Evolutionary conservation across 2,888 invertebrate genomes (phyloP).

Genomic region (Nephrotoma guestfalica): DNA sequence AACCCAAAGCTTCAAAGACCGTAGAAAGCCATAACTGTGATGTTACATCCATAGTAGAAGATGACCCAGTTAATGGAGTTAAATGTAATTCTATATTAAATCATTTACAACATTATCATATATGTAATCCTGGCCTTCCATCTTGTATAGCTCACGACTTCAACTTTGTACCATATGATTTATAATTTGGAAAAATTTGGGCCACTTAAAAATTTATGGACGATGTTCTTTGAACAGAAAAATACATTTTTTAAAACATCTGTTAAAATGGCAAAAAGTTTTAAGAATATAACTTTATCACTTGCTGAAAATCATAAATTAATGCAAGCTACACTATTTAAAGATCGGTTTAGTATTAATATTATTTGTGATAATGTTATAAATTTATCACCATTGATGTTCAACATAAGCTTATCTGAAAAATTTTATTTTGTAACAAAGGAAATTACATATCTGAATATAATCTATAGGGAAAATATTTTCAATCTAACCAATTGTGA

Average conservation of each 20-base stretch:
- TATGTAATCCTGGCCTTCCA: no score
- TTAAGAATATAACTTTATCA: not conserved
- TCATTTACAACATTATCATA: no score
- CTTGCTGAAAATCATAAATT: not conserved
- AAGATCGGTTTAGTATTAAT: not conserved
- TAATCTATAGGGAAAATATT: no score
- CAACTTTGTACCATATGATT: no score
- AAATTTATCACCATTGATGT: not conserved
- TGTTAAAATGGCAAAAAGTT: not conserved
- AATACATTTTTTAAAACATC: not conserved
- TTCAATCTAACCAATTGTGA: not conserved
- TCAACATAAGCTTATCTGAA: not conserved
- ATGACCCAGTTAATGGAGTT: no score
- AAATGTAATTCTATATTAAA: no score
- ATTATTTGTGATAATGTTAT: constrained; percentile 1
- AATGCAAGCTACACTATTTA: not conserved
- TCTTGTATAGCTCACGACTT: no score
- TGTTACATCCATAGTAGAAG: no score
- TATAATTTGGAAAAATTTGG: not conserved
- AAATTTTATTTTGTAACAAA: constrained; percentile 1
- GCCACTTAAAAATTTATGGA: not conserved
- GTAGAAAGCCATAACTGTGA: no score
- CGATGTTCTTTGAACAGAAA: not conserved
- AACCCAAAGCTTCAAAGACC: no score
- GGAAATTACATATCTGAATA: no score